phyloP scores from a whole-genome alignment of 2,797 vertebrate genomes.

The Podargus strigoides region DNA sequence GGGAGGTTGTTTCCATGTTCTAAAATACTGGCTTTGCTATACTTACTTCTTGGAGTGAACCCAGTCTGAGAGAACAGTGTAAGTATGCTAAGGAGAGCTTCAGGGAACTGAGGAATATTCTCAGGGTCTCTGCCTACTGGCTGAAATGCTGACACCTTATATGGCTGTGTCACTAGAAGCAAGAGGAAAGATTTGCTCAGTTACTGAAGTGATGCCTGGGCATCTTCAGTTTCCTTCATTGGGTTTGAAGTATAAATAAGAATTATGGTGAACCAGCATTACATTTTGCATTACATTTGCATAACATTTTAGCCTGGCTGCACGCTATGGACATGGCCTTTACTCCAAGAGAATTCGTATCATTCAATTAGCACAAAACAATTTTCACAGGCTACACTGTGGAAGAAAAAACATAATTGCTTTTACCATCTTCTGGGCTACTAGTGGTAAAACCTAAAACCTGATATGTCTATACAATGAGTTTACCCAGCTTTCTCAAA shows the following conservation, averaged over 20 bases:
- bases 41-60: slow-evolving; percentile 31
- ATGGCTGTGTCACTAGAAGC: background rate
- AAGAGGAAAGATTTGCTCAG: background rate
- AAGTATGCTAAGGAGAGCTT: background rate
- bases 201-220: background rate
- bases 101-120: background rate
- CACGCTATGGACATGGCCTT: background rate
- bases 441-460: background rate
- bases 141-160: background rate
- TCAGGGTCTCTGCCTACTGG: background rate
- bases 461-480: background rate
- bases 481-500: background rate
- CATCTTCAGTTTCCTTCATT: background rate
- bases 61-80: slow-evolving; percentile 7
- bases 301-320: background rate
- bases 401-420: background rate
- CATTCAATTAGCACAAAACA: background rate
- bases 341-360: background rate
- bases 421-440: background rate
- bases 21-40: slow-evolving; percentile 39
- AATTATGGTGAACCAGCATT: background rate
- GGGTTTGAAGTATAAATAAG: background rate
- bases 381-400: background rate
- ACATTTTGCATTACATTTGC: background rate
- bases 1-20: background rate